Base-by-base conservation (phyloP, 2,888 invertebrate genomes). In the Ochropacha duplaris region DNA sequence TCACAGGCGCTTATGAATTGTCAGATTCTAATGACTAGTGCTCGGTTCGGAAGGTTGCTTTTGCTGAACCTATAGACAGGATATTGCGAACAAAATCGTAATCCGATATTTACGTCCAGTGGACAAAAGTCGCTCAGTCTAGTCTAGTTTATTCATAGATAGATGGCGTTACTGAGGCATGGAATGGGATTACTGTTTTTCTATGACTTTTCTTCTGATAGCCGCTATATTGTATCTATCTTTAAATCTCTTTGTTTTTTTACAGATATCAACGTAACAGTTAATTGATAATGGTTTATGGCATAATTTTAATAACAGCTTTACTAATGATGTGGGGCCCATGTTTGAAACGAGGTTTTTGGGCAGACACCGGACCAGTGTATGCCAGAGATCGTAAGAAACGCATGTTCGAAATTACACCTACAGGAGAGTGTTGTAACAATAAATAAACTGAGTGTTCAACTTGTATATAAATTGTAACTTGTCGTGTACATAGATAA, bases 381-480 rank as follows among this genome's bases (percentile, higher is more conserved):
- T 86, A 75, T 62, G 88, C 86, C 1, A 81, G 72, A 54, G 88
- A 88, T 55, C 74, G 88, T 34, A 80, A 75, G 54, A 86, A 87
- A 60, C 70, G 88, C 6, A 54, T 84, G 6, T 88, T 78, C 57
- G 66, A 68, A 28, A 81, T 88, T 28, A 83, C 80, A 0, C 76
- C 87, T 0, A 82, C 86, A 0, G 78, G 81, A 16, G 62, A 72
- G 26, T 87, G 87, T 62, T 86, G 87, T 64, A 72, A 71, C 19
- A 64, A 57, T 36, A 63, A 60, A 39, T 76, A 74, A n/a, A n/a
- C n/a, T 57, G 60, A 26, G 54, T 59, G 54, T 12, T 16, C 12
- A 24, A 55, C 19, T 31, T 51, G 50, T 9, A 9, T 54, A 39
- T 58, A 24, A 49, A 34, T 51, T 16, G 19, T 49, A 26, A 19